Conservation (phyloP, 2,888 invertebrate genomes). For the Andrena fulva region DNA sequence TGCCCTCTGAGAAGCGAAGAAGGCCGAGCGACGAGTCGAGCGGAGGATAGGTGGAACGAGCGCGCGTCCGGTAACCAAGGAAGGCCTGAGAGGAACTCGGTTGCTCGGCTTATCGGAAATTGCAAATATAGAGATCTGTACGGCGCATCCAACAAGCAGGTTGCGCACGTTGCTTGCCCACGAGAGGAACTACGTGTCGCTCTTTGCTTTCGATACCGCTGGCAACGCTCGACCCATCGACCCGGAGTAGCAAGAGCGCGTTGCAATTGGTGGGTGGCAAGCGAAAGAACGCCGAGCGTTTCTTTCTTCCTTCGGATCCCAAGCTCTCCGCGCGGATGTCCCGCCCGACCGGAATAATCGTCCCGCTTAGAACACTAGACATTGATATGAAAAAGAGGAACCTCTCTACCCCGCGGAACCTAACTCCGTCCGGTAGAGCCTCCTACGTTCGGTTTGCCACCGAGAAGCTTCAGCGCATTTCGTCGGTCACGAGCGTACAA, state of each 20-base stretch:
- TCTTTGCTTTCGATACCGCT: conserved; percentile 4
- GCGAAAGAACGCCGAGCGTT: conserved; percentile 34
- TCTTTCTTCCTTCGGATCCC: conserved; percentile 22
- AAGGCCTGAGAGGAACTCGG: conserved; percentile 35
- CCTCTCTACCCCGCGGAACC: conserved; percentile 41
- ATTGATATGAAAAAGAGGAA: conserved; percentile 66
- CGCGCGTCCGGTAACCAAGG: neutral
- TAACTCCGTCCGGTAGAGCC: conserved; percentile 43
- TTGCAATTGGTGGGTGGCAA: conserved; percentile 55
- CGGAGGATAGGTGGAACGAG: neutral
- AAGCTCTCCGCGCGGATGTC: conserved; percentile 28
- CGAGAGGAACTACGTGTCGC: conserved; percentile 54
- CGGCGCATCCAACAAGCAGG: conserved; percentile 14
- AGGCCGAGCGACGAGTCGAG: conserved; percentile 52
- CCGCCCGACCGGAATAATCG: conserved; percentile 25
- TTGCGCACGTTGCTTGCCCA: conserved; percentile 10
- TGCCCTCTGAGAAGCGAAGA: conserved; percentile 1
- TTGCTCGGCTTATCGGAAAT: conserved; percentile 6
- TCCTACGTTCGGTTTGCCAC: conserved; percentile 33
- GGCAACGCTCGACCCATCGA: conserved; percentile 52
- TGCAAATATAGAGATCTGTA: conserved; percentile 33
- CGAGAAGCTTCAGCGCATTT: conserved; percentile 39
- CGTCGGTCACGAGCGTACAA: conserved; percentile 30
- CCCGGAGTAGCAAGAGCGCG: conserved; percentile 51
- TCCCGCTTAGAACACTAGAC: conserved; percentile 59